Conservation (phyloP, 2,797 vertebrate genomes). For the Erethizon dorsatum region DNA sequence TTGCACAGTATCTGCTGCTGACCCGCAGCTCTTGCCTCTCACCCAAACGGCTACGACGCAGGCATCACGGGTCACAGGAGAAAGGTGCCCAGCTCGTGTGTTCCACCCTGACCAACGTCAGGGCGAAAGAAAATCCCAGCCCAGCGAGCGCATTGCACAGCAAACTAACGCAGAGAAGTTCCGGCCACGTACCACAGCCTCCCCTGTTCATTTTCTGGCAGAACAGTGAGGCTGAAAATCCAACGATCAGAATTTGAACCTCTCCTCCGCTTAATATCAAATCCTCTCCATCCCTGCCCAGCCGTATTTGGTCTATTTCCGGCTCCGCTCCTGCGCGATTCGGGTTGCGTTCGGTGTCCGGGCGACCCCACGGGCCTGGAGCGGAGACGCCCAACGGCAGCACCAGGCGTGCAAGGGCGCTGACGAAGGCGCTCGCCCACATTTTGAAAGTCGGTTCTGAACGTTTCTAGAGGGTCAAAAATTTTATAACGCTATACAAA, state of each 20-base stretch:
- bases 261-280: slow-evolving; percentile 43
- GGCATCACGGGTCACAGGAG: not conserved
- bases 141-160: not conserved
- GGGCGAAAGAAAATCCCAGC: not conserved
- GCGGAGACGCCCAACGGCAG: not conserved
- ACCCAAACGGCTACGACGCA: not conserved
- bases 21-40: not conserved
- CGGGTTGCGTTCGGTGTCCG: not conserved
- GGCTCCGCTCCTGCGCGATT: not conserved
- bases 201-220: slow-evolving; percentile 10
- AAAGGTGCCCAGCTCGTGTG: not conserved
- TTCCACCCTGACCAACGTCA: not conserved
- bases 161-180: not conserved
- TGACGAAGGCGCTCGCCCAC: not conserved
- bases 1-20: not conserved
- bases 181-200: not conserved
- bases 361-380: not conserved
- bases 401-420: too few relatives aligned
- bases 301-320: slow-evolving; percentile 19
- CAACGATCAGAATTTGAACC: slow-evolving; percentile 42
- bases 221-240: slow-evolving; percentile 26
- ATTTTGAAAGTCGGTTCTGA: slow-evolving; percentile 23
- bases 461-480: not conserved
- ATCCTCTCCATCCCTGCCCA: slow-evolving; percentile 9
- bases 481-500: not conserved